phyloP scores from a whole-genome alignment of 2,113 vertebrate species.

The Vulpes vulpes region DNA sequence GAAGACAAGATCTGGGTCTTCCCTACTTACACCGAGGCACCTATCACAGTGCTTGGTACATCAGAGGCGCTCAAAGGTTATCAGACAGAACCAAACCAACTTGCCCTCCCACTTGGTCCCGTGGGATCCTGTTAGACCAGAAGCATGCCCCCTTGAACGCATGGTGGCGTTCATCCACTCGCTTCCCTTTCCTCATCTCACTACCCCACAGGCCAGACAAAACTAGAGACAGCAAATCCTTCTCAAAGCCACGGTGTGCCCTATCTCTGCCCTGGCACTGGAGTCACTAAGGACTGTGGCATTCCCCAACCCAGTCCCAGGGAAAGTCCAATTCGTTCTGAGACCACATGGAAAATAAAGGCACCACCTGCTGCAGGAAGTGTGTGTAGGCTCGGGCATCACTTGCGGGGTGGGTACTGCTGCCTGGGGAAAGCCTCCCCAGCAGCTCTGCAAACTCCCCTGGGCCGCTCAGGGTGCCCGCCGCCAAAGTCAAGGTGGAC shows the following conservation, averaged over 20 bases:
- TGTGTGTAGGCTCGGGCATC: neutral
- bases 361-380: neutral
- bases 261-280: neutral
- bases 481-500: neutral
- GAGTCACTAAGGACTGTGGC: neutral
- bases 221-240: neutral
- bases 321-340: conserved; percentile 57
- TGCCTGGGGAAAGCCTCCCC: conserved; percentile 30
- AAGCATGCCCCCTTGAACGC: neutral
- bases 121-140: neutral
- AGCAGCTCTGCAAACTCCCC: neutral
- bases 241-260: neutral
- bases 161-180: neutral
- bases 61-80: neutral
- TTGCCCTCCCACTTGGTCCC: neutral
- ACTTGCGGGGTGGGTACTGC: neutral
- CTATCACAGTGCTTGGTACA: neutral
- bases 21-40: neutral
- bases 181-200: neutral
- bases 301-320: conserved; percentile 44
- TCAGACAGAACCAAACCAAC: neutral
- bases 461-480: too few relatives aligned
- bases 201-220: neutral
- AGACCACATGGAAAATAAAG: neutral
- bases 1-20: neutral